Conservation (phyloP, 2,888 invertebrate species). For the Lacanobia oleracea region DNA sequence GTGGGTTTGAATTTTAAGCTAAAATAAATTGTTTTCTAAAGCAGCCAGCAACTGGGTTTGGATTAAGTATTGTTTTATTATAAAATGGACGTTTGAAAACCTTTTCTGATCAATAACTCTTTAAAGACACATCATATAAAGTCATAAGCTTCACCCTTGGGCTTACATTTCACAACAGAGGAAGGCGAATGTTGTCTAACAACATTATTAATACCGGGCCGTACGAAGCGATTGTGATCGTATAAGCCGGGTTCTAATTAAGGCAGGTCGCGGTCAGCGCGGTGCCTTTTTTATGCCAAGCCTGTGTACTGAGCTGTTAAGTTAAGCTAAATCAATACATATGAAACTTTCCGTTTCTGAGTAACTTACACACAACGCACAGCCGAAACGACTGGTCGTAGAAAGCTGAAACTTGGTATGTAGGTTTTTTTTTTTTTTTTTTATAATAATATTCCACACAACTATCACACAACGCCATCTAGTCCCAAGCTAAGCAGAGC, state of each 20-base stretch:
- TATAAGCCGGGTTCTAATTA: slow-evolving; percentile 33
- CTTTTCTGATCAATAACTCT: not conserved
- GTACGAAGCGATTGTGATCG: slow-evolving; percentile 28
- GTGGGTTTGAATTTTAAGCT: no score
- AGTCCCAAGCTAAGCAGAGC: no score
- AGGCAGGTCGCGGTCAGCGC: slow-evolving; percentile 15
- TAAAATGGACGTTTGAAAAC: not conserved
- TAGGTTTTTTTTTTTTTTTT: no score
- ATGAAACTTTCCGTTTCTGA: no score
- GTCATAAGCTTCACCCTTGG: not conserved
- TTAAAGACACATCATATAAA: not conserved
- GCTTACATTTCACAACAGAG: not conserved
- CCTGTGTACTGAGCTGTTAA: not conserved
- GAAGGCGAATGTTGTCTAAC: not conserved
- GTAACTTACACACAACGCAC: no score
- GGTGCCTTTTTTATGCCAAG: not conserved
- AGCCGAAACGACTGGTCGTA: no score
- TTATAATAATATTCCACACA: no score
- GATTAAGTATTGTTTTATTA: not conserved
- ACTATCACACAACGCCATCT: no score
- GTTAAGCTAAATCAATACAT: not conserved
- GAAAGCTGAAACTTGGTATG: no score
- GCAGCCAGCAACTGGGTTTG: not conserved
- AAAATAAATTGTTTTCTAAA: not conserved
- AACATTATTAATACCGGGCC: slow-evolving; percentile 3